Base-by-base conservation (phyloP, 2,888 invertebrate species). In the Elegia similella region DNA sequence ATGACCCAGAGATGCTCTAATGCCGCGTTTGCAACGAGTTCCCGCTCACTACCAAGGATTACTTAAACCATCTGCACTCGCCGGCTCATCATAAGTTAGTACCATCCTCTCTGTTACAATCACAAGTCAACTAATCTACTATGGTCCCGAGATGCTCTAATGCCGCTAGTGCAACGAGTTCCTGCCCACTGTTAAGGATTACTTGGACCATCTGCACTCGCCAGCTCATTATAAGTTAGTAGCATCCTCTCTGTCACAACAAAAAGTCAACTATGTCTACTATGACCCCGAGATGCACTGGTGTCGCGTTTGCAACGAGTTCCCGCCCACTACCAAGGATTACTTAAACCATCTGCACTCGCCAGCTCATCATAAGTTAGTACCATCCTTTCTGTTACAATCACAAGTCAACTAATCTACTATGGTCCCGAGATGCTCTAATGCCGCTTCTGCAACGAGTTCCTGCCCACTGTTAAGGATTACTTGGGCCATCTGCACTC, bases 101-200 rank as follows among this genome's bases (percentile, higher is more conserved):
- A n/a, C n/a, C n/a, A n/a, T n/a, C n/a, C n/a, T n/a, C n/a, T n/a
- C n/a, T n/a, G n/a, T n/a, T n/a, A 79, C 0, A 72, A 65, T 55
- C 90, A 75, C 62, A 92, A 93, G 79, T 94, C 82, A 96, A 96
- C 93, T 96, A 95, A n/a, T 96, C 55, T 96, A 96, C 86, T 97
- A 96, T 78, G 97, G 97, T 84, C 96, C 97, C 0, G 97, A 97
- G 87, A 95, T 96, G 93, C 97, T 97, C 80, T 97, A 97, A 97
- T 97, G 97, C 80, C 93, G 96, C 57, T 93, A 95, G 53, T 97
- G 97, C 86, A 95, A 96, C 80, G 95, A 95, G 70, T 97, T 97
- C 82, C 97, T 97, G 32, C 94, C 95, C 74, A 96, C 96, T 1
- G 97, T 97, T 55, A 96, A 96, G 81, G 96, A 96, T 80, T 96